A percentile compares a stretch with the other conserved stretches of the same genome.
Conservation (phyloP, 2,888 invertebrate species). For the Drosophila leonis region DNA sequence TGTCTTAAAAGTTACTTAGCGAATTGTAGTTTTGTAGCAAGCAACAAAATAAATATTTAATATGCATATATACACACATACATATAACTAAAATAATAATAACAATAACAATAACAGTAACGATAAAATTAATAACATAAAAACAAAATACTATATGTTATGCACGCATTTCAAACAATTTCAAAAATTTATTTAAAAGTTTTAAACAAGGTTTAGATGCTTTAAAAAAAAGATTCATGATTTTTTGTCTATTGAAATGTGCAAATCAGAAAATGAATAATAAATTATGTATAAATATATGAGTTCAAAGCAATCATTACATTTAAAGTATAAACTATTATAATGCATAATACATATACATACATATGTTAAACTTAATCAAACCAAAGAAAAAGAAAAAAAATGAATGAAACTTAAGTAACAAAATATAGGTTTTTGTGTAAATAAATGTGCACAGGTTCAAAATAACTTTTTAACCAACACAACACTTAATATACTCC, state of each 20-base stretch:
- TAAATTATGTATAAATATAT: slow-evolving; percentile 53
- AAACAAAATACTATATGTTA: background rate
- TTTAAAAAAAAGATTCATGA: background rate
- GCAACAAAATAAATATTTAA: slow-evolving; percentile 39
- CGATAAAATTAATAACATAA: slow-evolving; percentile 10
- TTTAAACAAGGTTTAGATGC: background rate
- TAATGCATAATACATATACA: slow-evolving; percentile 31
- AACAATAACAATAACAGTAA: slow-evolving; percentile 12
- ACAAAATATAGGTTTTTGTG: slow-evolving; percentile 39
- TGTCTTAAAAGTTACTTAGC: slow-evolving; percentile 54
- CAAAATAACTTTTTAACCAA: slow-evolving; percentile 35
- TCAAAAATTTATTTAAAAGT: background rate
- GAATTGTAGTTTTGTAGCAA: slow-evolving; percentile 55
- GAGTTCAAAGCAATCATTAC: slow-evolving; percentile 78
- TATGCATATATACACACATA: slow-evolving; percentile 26
- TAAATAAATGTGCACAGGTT: slow-evolving; percentile 33
- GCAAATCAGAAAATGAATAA: slow-evolving; percentile 18
- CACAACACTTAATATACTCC: slow-evolving; percentile 39
- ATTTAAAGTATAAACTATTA: slow-evolving; percentile 61
- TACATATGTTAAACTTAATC: slow-evolving; percentile 41
- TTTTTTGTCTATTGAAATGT: slow-evolving; percentile 22
- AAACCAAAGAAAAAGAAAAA: slow-evolving; percentile 32
- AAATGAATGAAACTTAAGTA: slow-evolving; percentile 4
- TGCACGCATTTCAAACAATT: slow-evolving; percentile 22
- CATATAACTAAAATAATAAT: slow-evolving; percentile 14